Evolutionary conservation across 2,797 vertebrate species (phyloP).

Genomic region (Crossoptilon crossoptilon): DNA sequence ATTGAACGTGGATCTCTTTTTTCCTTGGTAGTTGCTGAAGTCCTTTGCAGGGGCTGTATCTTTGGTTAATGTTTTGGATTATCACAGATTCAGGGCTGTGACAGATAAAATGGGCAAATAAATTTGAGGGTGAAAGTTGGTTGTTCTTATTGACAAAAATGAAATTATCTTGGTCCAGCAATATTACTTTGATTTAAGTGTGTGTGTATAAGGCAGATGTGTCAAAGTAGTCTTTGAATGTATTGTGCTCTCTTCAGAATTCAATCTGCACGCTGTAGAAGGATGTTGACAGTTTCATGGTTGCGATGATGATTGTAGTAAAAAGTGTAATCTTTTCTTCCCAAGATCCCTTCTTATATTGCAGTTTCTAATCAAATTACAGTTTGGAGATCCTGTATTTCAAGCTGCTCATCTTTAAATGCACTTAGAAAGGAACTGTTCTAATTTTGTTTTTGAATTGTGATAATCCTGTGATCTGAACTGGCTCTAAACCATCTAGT

Average conservation of each 20-base stretch:
- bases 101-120: not conserved
- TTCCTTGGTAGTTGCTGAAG: not conserved
- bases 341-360: not conserved
- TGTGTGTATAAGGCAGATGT: not conserved
- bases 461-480: not conserved
- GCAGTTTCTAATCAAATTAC: not conserved
- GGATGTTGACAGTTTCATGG: not conserved
- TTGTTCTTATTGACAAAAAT: not conserved
- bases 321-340: too few relatives aligned
- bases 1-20: not conserved
- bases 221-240: not conserved
- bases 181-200: not conserved
- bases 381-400: not conserved
- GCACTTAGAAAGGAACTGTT: accelerated
- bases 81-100: not conserved
- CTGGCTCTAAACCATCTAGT: not conserved
- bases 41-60: accelerated
- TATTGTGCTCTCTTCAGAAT: not conserved
- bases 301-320: not conserved
- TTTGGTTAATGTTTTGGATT: not conserved
- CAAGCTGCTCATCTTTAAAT: not conserved
- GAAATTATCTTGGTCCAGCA: not conserved
- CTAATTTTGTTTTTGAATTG: not conserved
- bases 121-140: not conserved
- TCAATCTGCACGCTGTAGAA: not conserved